Evolutionary conservation across 2,797 vertebrate genomes (phyloP).

Genomic region (Pyrocephalus nanus): DNA sequence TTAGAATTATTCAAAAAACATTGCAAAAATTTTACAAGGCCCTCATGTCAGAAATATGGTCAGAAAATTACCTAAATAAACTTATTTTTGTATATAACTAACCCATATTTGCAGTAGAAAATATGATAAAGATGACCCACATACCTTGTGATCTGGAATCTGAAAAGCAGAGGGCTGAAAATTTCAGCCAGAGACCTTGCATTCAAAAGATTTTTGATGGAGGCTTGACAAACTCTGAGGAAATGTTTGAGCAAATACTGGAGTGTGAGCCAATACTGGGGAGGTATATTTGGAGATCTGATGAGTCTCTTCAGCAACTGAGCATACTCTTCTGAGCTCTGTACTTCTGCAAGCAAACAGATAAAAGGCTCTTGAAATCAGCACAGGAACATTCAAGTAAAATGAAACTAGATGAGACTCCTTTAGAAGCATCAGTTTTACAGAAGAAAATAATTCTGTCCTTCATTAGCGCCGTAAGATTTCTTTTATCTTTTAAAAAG

Average conservation of each 20-base stretch:
- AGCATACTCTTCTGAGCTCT: conserved; percentile 86
- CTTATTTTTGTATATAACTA: background rate
- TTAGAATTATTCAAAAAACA: background rate
- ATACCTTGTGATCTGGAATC: conserved; percentile 87
- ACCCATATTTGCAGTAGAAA: background rate
- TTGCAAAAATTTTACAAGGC: background rate
- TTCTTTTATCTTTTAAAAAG: conserved; percentile 12
- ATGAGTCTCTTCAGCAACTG: conserved; percentile 87
- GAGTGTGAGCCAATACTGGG: conserved; percentile 94
- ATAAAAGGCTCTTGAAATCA: conserved; percentile 6
- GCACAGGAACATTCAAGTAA: background rate
- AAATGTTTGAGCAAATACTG: conserved; percentile 94
- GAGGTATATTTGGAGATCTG: conserved; percentile 85
- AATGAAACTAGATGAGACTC: background rate
- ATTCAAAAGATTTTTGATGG: conserved; percentile 88
- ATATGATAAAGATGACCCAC: conserved; percentile 16
- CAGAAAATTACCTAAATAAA: background rate
- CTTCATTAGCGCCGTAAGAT: background rate
- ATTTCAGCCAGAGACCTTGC: conserved; percentile 89
- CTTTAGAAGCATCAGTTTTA: background rate
- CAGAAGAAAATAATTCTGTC: background rate
- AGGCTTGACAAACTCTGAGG: conserved; percentile 86
- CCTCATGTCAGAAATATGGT: background rate
- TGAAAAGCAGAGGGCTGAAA: conserved; percentile 91
- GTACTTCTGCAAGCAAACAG: conserved; percentile 82